A percentile compares a stretch with the other conserved stretches of the same genome.
These are phyloP conservation scores for Podocnemis expansa DNA, from an alignment of 2,113 vertebrate genomes.

Conservation along the genomic window DNA sequence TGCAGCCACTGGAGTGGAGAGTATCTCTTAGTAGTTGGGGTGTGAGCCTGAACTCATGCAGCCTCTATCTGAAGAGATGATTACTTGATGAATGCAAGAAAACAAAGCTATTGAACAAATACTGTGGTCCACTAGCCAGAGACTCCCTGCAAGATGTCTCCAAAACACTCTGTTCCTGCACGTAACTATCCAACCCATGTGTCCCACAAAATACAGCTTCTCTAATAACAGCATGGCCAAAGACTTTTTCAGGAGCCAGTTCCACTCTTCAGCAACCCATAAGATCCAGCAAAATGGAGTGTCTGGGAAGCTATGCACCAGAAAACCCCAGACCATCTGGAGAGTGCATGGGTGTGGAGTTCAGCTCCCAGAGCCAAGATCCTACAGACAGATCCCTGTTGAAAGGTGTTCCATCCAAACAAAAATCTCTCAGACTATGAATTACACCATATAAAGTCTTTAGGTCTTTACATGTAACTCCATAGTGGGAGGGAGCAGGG, in stretches of 20 bases:
- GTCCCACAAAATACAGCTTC: not conserved
- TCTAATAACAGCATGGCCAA: not conserved
- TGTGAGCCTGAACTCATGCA: not conserved
- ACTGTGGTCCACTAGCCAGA: not conserved
- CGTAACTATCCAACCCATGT: fast-evolving
- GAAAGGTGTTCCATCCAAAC: not conserved
- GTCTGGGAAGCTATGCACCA: not conserved
- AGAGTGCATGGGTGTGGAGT: fast-evolving
- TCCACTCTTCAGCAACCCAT: not conserved
- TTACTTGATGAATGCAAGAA: not conserved
- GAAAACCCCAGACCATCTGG: fast-evolving
- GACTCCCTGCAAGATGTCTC: not conserved
- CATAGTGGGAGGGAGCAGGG: not conserved
- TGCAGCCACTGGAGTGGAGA: fast-evolving
- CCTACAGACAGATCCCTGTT: not conserved
- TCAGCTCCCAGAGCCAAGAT: not conserved
- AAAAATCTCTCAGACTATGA: not conserved
- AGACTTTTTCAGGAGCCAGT: fast-evolving
- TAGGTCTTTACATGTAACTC: conserved; percentile 10
- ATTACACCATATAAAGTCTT: not conserved
- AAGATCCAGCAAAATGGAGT: not conserved
- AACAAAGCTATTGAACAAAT: not conserved
- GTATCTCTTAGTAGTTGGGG: fast-evolving
- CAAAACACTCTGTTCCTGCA: not conserved
- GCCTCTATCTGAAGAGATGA: not conserved